Base-by-base conservation (phyloP, 2,888 invertebrate species). In the Pheosia tremula region DNA sequence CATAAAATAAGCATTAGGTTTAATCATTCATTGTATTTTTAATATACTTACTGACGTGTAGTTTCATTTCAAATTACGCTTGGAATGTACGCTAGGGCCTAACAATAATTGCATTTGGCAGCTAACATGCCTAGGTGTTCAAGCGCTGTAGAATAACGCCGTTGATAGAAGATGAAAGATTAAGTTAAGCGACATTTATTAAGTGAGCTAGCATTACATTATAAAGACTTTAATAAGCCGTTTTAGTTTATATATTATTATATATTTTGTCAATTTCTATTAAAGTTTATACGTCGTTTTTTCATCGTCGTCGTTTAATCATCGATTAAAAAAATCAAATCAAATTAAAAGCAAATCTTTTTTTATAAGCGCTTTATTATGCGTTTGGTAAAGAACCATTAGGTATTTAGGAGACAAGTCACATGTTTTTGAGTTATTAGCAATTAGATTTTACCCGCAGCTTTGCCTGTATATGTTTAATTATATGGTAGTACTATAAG, bases 1-100 rank as follows among this genome's bases (percentile, higher is more conserved):
- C 75, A 75, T 75, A 75, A 72, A 63, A 60, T 75, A 75, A 74
- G 77, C 53, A 63, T 66, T 61, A 67, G 58, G 11, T 62, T n/a
- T 56, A 52, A 56, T 59, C 38, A 54, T 64, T 57, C 58, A 57
- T 66, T 56, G 56, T 62, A 36, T 58, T 63, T 49, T 58, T 37
- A 38, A 53, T 56, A 62, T 61, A 37, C 24, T 24, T 53, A 66
- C 62, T 63, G 60, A 63, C 45, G 57, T 60, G 24, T 59, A 45
- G 55, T 53, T 55, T 65, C 56, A 55, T 59, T 60, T 59, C 53
- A 54, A 47, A 60, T 41, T 53, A 52, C 60, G 61, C 69, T 64
- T 70, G 68, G 52, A 56, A 43, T 63, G 61, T 62, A 63, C 10
- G 39, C 59, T 60, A 59, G 58, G 39, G 57, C 36, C 53, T 62